Evolutionary conservation across 2,797 vertebrate species (phyloP).

Genomic region (Anas bahamensis): DNA sequence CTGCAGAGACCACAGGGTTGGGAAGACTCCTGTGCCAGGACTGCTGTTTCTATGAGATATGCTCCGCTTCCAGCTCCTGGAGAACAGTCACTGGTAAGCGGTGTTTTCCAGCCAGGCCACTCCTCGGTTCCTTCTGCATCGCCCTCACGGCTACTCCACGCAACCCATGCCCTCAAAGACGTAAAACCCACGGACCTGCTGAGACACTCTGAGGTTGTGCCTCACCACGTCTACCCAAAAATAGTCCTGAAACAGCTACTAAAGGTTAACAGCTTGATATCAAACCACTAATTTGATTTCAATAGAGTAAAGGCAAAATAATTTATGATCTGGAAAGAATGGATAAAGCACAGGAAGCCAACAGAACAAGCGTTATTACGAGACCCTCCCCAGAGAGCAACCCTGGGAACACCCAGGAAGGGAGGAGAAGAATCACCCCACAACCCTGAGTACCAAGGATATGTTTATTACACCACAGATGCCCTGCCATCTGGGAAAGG

Average conservation of each 20-base stretch:
- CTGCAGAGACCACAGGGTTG: neutral
- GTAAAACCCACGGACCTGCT: neutral
- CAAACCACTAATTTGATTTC: neutral
- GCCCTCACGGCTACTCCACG: rapidly evolving
- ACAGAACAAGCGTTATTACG: neutral
- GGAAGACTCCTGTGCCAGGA: neutral
- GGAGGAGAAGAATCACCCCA: neutral
- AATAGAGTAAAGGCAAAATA: neutral
- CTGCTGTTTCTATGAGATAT: neutral
- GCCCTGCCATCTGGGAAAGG: neutral
- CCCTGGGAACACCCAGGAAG: neutral
- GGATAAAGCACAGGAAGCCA: neutral
- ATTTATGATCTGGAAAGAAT: neutral
- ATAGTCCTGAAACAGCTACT: neutral
- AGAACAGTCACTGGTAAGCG: neutral
- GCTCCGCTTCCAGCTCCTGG: neutral
- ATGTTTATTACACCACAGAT: neutral
- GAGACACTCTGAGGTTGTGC: neutral
- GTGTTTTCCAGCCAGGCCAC: neutral
- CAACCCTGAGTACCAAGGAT: neutral
- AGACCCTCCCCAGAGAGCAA: neutral
- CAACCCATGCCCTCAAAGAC: neutral
- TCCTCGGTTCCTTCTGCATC: neutral
- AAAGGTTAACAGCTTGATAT: neutral
- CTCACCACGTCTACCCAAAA: neutral